These are phyloP conservation scores for Aptenodytes patagonicus DNA, from an alignment of 2,113 vertebrate species.

Conservation along the genomic window DNA sequence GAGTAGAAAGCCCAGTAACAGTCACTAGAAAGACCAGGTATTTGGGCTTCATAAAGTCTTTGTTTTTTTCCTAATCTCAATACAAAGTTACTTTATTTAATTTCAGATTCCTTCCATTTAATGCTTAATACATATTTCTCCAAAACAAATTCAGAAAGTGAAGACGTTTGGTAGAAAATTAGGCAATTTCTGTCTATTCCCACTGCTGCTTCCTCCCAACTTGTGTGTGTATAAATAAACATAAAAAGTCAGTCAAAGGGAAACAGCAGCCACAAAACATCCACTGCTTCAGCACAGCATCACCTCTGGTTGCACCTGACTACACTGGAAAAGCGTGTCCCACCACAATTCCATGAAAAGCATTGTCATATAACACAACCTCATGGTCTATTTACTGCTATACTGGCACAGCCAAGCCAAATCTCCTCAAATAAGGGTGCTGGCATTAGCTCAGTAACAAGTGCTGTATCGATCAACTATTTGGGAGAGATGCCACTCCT, in stretches of 20 bases:
- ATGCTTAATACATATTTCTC: neutral
- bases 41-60: neutral
- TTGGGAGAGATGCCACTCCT: neutral
- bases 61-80: neutral
- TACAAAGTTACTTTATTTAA: neutral
- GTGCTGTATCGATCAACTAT: neutral
- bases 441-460: neutral
- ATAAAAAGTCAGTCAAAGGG: neutral
- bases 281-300: neutral
- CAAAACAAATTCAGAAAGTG: neutral
- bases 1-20: neutral
- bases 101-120: neutral
- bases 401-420: neutral
- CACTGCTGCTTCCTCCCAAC: neutral
- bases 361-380: neutral
- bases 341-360: neutral
- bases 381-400: neutral
- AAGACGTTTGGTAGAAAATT: neutral
- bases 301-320: neutral
- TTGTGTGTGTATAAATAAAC: neutral
- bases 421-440: neutral
- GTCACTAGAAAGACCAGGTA: neutral
- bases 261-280: neutral
- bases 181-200: neutral
- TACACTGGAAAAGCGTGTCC: neutral